phyloP scores from a whole-genome alignment of 2,888 invertebrate species.

The Hylaea fasciaria region DNA sequence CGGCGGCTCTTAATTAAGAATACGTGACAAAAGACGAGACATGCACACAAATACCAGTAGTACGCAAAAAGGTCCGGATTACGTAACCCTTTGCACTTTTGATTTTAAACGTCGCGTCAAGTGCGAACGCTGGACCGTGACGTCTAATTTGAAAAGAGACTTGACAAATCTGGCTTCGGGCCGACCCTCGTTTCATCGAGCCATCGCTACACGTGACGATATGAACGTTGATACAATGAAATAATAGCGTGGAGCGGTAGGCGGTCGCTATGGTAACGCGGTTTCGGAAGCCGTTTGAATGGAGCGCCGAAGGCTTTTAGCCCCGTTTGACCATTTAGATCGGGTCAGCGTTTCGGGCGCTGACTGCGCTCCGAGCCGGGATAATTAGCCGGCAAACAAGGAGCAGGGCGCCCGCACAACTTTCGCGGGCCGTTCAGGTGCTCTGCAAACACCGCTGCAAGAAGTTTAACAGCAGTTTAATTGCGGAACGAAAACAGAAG shows the following conservation, averaged over 20 bases:
- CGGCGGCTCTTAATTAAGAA: conserved; percentile 83
- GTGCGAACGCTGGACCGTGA: conserved; percentile 72
- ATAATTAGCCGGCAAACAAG: conserved; percentile 84
- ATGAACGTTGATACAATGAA: conserved; percentile 83
- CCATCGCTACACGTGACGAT: conserved; percentile 74
- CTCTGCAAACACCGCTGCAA: conserved; percentile 81
- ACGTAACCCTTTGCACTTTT: conserved; percentile 84
- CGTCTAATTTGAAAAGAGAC: conserved; percentile 82
- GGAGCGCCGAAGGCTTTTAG: conserved; percentile 73
- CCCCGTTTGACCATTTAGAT: conserved; percentile 76
- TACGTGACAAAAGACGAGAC: conserved; percentile 86
- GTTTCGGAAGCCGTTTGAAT: conserved; percentile 70
- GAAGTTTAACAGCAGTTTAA: conserved; percentile 84
- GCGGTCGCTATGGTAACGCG: conserved; percentile 80
- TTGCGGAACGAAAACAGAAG: conserved; percentile 82
- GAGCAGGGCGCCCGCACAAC: conserved; percentile 70
- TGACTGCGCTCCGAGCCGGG: conserved; percentile 69
- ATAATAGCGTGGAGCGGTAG: conserved; percentile 68
- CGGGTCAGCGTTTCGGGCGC: conserved; percentile 77
- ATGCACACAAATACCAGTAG: conserved; percentile 79
- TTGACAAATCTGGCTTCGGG: conserved; percentile 82
- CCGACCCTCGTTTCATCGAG: conserved; percentile 79
- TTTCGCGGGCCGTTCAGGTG: conserved; percentile 80
- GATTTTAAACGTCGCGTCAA: conserved; percentile 82
- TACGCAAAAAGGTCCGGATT: conserved; percentile 82